A percentile compares a stretch with the other conserved stretches of the same genome.
Conservation (phyloP, 2,888 invertebrate genomes). For the Macrophya alboannulata region DNA sequence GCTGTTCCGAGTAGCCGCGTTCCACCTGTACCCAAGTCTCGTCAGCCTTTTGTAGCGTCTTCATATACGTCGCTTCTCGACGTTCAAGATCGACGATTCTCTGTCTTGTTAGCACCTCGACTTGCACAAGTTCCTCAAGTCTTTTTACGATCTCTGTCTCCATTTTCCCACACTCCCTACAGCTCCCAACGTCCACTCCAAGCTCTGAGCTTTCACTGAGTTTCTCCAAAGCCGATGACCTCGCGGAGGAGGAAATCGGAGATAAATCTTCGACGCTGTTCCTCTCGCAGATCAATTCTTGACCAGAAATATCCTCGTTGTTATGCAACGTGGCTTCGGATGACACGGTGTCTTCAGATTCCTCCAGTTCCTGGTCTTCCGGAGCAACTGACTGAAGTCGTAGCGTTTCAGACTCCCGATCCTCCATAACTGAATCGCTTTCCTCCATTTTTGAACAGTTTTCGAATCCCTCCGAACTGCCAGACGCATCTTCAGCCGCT, state of each 20-base stretch:
- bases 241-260: background rate
- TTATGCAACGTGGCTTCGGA: background rate
- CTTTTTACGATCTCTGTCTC: background rate
- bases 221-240: background rate
- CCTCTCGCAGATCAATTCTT: background rate
- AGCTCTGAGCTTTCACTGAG: background rate
- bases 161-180: slow-evolving; percentile 2
- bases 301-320: background rate
- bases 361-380: background rate
- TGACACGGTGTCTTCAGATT: background rate
- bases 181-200: background rate
- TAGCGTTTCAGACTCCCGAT: background rate
- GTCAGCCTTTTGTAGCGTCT: slow-evolving; percentile 67
- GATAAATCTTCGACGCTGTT: background rate
- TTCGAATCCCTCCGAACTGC: background rate
- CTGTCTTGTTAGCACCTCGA: background rate
- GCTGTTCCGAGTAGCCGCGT: slow-evolving; percentile 64
- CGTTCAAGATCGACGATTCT: slow-evolving; percentile 64
- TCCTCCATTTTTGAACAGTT: slow-evolving; percentile 13
- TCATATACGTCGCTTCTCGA: slow-evolving; percentile 66
- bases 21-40: slow-evolving; percentile 67
- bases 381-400: background rate
- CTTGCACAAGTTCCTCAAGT: slow-evolving; percentile 43
- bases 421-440: slow-evolving; percentile 51
- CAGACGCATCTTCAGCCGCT: background rate